phyloP scores from a whole-genome alignment of 92 coral and sea anemone genomes.

The Desmophyllum pertusum region DNA sequence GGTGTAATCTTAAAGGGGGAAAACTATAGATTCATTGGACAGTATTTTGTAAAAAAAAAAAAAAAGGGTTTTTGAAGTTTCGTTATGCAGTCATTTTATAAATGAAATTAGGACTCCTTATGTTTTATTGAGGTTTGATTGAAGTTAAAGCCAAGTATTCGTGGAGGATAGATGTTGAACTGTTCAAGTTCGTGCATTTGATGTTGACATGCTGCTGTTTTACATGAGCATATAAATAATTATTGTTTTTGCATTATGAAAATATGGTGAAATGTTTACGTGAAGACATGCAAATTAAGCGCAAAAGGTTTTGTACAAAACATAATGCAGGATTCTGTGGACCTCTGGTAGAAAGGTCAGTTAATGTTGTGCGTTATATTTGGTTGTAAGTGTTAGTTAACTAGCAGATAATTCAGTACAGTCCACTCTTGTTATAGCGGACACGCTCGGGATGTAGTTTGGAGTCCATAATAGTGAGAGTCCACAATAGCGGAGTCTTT shows the following conservation, averaged over 20 bases:
- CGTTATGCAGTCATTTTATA: constrained; percentile 33
- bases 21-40: background rate
- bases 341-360: background rate
- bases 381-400: background rate
- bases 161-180: constrained; percentile 73
- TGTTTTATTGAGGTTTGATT: constrained; percentile 44
- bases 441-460: no score
- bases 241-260: background rate
- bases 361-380: background rate
- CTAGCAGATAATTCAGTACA: no score
- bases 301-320: no score
- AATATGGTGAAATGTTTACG: background rate
- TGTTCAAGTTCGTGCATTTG: constrained; percentile 61
- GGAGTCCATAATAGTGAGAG: no score
- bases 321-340: background rate
- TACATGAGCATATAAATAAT: background rate
- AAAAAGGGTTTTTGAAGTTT: constrained; percentile 24
- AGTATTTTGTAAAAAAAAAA: background rate
- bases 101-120: constrained; percentile 34
- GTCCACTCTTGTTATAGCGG: no score
- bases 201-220: constrained; percentile 48
- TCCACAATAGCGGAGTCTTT: no score
- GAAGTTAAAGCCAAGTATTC: constrained; percentile 28
- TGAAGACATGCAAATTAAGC: no score
- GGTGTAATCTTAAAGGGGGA: background rate